Base-by-base conservation (phyloP, 2,888 invertebrate genomes). In the Oegoconia quadripuncta region DNA sequence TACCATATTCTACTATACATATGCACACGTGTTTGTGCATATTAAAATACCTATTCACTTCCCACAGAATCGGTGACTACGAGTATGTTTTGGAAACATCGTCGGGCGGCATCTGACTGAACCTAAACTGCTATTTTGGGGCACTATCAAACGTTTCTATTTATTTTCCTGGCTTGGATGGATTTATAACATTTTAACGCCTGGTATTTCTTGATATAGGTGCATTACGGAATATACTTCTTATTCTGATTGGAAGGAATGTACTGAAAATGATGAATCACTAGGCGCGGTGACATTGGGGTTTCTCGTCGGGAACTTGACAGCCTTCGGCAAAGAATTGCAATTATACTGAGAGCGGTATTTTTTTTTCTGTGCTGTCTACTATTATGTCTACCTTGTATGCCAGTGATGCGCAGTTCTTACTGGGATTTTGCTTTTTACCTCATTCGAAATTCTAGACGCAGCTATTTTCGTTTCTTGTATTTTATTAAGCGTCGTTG, bases 71-170 rank as follows among this genome's bases (percentile, higher is more conserved):
- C 50, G 42, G 41, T 40, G 49, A 46, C 49, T 55, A n/a, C n/a
- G n/a, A n/a, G n/a, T n/a, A 52, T 64, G 58, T 62, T 66, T 62
- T 59, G 54, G 52, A 55, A 61, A 59, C 59, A 52, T 44, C 49
- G 41, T 48, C 27, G 34, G 48, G 44, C 39, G 45, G 45, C 37
- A 37, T n/a, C n/a, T 39, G 37, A 33, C 33, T 39, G 34, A 46
- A 37, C 34, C 29, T 40, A 49, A 41, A 9, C 45, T 42, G 50
- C 40, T 49, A 55, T 45, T 46, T 53, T 35, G 42, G 38, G 16
- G 30, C 30, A 20, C 37, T 7, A 7, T 35, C 28, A 29, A 22
- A 5, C 7, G 13, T 11, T 29, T 37, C 13, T 4, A 3, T 9
- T 26, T 26, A 12, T 12, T 26, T 3, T 11, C n/a, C 7, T 8